Evolutionary conservation across 2,797 vertebrate genomes (phyloP).

Genomic region (Pogonophryne albipinna): DNA sequence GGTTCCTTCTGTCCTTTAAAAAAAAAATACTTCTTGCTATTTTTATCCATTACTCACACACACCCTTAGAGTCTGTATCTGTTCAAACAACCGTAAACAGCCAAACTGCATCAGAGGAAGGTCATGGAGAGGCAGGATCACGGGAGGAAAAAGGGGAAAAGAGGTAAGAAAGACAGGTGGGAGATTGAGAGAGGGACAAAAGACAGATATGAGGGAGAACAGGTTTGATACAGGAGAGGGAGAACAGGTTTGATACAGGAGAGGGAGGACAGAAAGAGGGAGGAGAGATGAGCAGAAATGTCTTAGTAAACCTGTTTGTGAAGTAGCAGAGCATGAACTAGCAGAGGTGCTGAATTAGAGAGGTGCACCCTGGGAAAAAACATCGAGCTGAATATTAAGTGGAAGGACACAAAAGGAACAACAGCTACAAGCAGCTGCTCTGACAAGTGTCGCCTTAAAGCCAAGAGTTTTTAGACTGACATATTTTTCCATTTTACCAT

Average conservation of each 20-base stretch:
- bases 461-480: background rate
- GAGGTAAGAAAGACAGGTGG: background rate
- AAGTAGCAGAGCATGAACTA: conserved; percentile 52
- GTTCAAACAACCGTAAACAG: conserved; percentile 43
- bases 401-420: conserved; percentile 14
- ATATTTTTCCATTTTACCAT: background rate
- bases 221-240: background rate
- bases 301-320: conserved; percentile 46
- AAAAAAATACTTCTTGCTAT: background rate
- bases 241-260: conserved; percentile 4
- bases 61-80: conserved; percentile 23
- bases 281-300: conserved; percentile 29
- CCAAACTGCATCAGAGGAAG: conserved; percentile 2
- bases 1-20: background rate
- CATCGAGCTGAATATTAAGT: conserved; percentile 31
- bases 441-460: conserved; percentile 10
- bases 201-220: background rate
- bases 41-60: background rate
- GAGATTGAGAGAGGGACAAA: conserved; percentile 10
- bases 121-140: conserved; percentile 15
- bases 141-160: background rate
- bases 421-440: conserved; percentile 2
- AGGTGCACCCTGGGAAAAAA: conserved; percentile 61
- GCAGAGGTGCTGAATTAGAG: conserved; percentile 39
- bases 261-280: background rate